phyloP scores from a whole-genome alignment of 2,113 vertebrate genomes.

The Catagonus wagneri region DNA sequence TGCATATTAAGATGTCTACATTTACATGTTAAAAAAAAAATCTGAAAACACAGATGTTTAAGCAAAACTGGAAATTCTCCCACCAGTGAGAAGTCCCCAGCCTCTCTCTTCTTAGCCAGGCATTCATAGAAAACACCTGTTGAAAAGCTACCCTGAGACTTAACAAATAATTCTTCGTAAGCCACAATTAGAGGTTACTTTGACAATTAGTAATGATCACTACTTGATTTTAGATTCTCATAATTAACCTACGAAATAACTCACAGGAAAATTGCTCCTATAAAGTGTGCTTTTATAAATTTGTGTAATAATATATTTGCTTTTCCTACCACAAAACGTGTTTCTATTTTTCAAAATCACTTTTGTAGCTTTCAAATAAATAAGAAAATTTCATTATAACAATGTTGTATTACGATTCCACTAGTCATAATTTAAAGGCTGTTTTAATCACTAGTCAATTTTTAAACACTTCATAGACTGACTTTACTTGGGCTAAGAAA shows the following conservation, averaged over 20 bases:
- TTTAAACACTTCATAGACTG: neutral
- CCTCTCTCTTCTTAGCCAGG: neutral
- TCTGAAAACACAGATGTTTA: constrained; percentile 62
- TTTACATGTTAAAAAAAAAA: constrained; percentile 52
- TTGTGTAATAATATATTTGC: neutral
- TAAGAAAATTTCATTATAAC: neutral
- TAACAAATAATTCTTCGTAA: constrained; percentile 73
- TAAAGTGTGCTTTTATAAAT: neutral
- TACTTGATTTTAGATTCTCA: constrained; percentile 72
- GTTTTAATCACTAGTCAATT: neutral
- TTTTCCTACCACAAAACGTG: neutral
- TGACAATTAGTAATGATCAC: constrained; percentile 67
- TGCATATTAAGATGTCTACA: constrained; percentile 61
- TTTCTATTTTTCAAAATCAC: neutral
- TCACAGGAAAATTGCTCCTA: neutral
- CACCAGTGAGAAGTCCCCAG: constrained; percentile 41
- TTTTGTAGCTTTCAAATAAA: constrained; percentile 15
- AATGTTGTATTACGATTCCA: neutral
- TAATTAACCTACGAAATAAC: neutral
- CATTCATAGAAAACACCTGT: constrained; percentile 68
- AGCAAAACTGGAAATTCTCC: constrained; percentile 44
- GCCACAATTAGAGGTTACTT: constrained; percentile 54
- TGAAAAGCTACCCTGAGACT: constrained; percentile 68
- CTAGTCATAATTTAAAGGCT: neutral
- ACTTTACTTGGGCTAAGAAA: neutral